Conservation (phyloP, 1,140 invertebrate genomes). For the Cotesia chilonis region DNA sequence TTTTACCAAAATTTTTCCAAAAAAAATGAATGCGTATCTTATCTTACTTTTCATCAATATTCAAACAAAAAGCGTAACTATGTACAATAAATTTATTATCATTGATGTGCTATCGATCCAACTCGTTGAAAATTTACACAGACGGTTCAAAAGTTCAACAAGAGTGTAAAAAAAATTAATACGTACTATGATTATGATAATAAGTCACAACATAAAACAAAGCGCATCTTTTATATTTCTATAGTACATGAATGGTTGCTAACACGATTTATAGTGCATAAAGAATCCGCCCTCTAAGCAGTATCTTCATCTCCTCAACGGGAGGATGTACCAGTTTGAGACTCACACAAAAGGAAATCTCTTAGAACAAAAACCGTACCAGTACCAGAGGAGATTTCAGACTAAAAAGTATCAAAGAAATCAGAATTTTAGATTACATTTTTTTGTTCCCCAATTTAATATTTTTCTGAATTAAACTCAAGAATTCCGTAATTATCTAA, state of each 20-base stretch:
- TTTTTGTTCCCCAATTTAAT: too few relatives aligned
- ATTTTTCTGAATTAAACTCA: too few relatives aligned
- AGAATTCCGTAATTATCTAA: too few relatives aligned
- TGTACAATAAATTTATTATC: too few relatives aligned
- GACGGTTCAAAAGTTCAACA: too few relatives aligned
- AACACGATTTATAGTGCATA: conserved; percentile 55
- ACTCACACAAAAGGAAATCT: conserved; percentile 21
- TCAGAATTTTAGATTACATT: background rate
- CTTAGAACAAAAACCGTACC: background rate
- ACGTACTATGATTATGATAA: background rate
- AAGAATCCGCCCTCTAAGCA: conserved; percentile 47
- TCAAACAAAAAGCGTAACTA: too few relatives aligned
- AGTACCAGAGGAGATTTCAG: background rate
- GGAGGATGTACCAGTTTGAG: conserved; percentile 12
- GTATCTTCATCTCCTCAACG: conserved; percentile 12
- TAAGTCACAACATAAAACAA: too few relatives aligned
- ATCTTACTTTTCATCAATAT: too few relatives aligned
- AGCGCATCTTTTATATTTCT: conserved; percentile 28
- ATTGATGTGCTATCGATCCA: too few relatives aligned
- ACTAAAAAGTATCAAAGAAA: conserved; percentile 29
- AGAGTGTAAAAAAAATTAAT: conserved; percentile 3
- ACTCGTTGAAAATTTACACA: too few relatives aligned
- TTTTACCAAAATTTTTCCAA: too few relatives aligned
- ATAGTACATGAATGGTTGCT: conserved; percentile 52
- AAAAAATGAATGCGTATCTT: too few relatives aligned